phyloP scores from a whole-genome alignment of 1,140 invertebrate species.

The Ceratitis capitata region DNA sequence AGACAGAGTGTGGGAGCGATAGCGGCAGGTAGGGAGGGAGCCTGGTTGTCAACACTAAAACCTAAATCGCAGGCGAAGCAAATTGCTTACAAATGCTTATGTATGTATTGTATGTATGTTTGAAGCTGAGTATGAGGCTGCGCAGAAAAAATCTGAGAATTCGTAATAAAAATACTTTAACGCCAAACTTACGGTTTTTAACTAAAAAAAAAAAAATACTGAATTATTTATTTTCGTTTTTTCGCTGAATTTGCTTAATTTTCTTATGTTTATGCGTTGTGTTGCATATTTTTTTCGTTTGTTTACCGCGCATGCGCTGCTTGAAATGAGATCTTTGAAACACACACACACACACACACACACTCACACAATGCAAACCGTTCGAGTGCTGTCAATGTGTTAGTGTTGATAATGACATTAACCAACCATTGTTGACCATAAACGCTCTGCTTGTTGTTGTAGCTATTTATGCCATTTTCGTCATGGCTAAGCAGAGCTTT shows the following conservation, averaged over 20 bases:
- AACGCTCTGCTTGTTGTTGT: neutral
- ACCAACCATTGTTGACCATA: neutral
- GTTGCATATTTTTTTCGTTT: conserved; percentile 1
- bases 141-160: neutral
- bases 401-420: conserved; percentile 1
- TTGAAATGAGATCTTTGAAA: no score
- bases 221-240: neutral
- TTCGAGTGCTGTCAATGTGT: neutral
- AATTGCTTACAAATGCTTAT: neutral
- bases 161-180: neutral
- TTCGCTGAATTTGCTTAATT: neutral
- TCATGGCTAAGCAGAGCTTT: no score
- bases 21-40: no score
- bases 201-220: no score
- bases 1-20: neutral
- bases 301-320: neutral
- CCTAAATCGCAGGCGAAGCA: neutral
- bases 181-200: neutral
- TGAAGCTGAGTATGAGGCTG: neutral
- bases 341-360: no score
- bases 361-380: no score
- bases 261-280: no score
- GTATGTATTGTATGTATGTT: neutral
- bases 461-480: neutral
- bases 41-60: neutral